Conservation (phyloP, 2,113 vertebrate genomes). For the Arothron firmamentum region DNA sequence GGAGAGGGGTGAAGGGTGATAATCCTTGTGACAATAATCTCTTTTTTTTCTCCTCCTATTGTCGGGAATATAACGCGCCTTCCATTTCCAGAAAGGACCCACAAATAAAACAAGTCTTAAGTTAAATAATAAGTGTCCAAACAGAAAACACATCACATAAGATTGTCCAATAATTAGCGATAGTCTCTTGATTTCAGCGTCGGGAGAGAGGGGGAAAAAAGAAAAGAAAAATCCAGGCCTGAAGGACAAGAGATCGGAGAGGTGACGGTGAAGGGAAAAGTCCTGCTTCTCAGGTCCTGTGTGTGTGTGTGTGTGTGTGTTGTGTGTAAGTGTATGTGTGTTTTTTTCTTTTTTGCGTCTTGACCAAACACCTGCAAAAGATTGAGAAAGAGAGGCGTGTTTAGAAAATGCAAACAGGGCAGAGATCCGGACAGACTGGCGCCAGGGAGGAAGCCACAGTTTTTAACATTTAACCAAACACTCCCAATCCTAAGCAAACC, state of each 20-base stretch:
- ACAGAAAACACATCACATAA: constrained; percentile 81
- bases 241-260: constrained; percentile 38
- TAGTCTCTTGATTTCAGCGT: constrained; percentile 73
- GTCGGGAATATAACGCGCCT: constrained; percentile 88
- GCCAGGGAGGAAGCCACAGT: constrained; percentile 96
- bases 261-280: constrained; percentile 42
- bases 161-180: constrained; percentile 78
- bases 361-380: constrained; percentile 96
- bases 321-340: too few species aligned
- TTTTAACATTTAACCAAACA: constrained; percentile 97
- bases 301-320: not conserved
- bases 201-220: constrained; percentile 55
- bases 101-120: constrained; percentile 89
- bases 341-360: constrained; percentile 64
- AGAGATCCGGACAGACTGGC: constrained; percentile 96
- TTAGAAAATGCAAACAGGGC: constrained; percentile 91
- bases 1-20: constrained; percentile 45
- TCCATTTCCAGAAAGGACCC: constrained; percentile 92
- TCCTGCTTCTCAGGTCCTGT: constrained; percentile 77
- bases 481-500: constrained; percentile 89
- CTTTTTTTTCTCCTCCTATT: constrained; percentile 77
- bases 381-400: constrained; percentile 89
- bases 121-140: constrained; percentile 99
- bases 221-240: constrained; percentile 67
- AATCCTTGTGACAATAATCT: constrained; percentile 71